Evolutionary conservation across 1,140 invertebrate genomes (phyloP), one percentile per base, ranked within the genome.

Genomic region (Araneus ventricosus): DNA sequence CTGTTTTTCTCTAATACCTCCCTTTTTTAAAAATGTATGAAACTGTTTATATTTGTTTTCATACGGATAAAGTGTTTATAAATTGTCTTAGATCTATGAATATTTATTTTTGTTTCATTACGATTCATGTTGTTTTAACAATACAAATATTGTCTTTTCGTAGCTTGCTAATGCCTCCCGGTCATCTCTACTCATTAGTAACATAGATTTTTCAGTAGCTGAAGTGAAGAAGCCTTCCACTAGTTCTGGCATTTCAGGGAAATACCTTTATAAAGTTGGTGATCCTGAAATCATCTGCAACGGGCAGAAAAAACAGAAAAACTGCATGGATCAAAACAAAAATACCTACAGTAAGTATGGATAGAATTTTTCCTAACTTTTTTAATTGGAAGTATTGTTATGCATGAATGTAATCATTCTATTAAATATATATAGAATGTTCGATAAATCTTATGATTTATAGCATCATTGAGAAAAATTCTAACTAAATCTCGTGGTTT

Each of bases 121-220:
- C 2, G 17, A 14, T 52, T 52, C 45, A 52, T 52, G 10, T 2
- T 52, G 17, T 52, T 52, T 52, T 52, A 52, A 14, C 17, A 1
- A 52, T 14, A 52, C 5, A 2, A 52, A 52, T 59, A 24, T 84
- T 17, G 20, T 84, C 20, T 61, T 67, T 85, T 84, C 52, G 1
- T 70, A 94, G 94, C 52, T 93, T 52, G 67, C 92, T 14, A 93
- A 61, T 84, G 89, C 84, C 30, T 91, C 92, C 34, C 70, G 67
- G 27, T 80, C 92, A 67, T 94, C 94, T 39, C 10, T 94, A 20
- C 84, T 94, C 24, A 20, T 59, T 30, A n/a, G 75, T n/a, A 45
- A 34, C 30, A 85, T 94, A 67, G 88, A 94, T 20, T 94, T 94
- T 91, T 80, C 59, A 45, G 17, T 57, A 17, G 93, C 34, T 88